A percentile compares a stretch with the other conserved stretches of the same genome.
Conservation (phyloP, 2,113 vertebrate species). For the Ahaetulla prasina region DNA sequence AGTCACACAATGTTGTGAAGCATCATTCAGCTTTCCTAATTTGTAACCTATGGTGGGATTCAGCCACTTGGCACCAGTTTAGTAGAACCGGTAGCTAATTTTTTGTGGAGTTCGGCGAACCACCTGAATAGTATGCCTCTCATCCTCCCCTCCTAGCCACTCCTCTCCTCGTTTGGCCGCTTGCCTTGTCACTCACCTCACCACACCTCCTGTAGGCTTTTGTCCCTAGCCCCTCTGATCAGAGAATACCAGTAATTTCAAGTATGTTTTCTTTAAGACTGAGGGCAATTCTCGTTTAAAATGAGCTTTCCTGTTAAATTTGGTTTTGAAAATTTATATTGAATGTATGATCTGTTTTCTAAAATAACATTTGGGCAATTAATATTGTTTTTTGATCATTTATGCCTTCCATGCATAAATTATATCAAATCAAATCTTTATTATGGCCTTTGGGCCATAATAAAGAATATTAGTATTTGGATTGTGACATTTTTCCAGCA, state of each 20-base stretch:
- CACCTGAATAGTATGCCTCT: no score
- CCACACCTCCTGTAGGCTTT: no score
- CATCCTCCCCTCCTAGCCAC: no score
- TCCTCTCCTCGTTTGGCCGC: no score
- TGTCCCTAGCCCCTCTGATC: background rate
- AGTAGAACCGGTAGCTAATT: no score
- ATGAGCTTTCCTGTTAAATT: background rate
- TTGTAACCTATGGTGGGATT: no score
- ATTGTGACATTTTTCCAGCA: constrained; percentile 9
- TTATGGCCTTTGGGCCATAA: no score
- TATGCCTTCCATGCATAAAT: background rate
- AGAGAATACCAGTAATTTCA: background rate
- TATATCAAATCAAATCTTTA: background rate
- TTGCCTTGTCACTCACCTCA: no score
- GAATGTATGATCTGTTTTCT: background rate
- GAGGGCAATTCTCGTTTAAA: background rate
- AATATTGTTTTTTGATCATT: rapidly evolving
- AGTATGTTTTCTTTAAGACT: background rate
- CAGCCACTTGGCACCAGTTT: no score
- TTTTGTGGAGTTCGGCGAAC: no score
- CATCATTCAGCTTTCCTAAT: no score
- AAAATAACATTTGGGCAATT: constrained; percentile 25
- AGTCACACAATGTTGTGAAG: no score
- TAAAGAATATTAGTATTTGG: background rate
- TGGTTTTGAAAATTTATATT: background rate